Conservation (phyloP, 1,140 invertebrate genomes). For the Oedothorax gibbosus region DNA sequence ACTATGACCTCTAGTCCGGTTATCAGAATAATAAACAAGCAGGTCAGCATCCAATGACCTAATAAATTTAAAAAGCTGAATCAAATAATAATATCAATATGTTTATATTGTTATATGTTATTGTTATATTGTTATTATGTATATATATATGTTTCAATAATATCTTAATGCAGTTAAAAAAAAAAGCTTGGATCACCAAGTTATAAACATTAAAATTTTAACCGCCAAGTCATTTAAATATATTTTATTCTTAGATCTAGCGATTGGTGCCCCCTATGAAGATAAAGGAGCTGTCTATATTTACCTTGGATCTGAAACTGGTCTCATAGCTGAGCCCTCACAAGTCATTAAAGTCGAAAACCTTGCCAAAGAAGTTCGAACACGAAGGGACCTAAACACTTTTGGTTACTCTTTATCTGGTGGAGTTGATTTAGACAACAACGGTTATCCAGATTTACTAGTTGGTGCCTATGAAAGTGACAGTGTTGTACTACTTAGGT, state of each 20-base stretch:
- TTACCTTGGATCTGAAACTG: slow-evolving; percentile 71
- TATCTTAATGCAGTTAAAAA: background rate
- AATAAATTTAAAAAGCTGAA: too few relatives aligned
- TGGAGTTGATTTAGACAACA: slow-evolving; percentile 88
- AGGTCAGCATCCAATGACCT: too few relatives aligned
- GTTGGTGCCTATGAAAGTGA: slow-evolving; percentile 89
- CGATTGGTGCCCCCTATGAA: slow-evolving; percentile 73
- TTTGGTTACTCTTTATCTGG: slow-evolving; percentile 92
- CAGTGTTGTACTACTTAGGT: slow-evolving; percentile 71
- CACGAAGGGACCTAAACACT: slow-evolving; percentile 71
- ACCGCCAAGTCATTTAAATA: background rate
- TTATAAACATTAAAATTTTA: background rate
- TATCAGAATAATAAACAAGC: too few relatives aligned
- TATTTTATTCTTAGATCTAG: slow-evolving; percentile 67
- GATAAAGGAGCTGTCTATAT: slow-evolving; percentile 73
- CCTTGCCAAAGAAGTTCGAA: slow-evolving; percentile 70
- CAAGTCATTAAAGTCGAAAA: slow-evolving; percentile 77
- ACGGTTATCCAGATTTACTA: slow-evolving; percentile 92
- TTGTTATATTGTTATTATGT: too few relatives aligned
- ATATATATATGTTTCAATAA: too few relatives aligned
- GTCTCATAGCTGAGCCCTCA: slow-evolving; percentile 79
- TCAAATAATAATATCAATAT: too few relatives aligned
- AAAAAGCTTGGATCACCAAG: background rate
- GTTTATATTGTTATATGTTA: too few relatives aligned
- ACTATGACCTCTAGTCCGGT: too few relatives aligned